Percentiles rank a stretch among this genome's conserved stretches.
Conservation (phyloP, 2,113 vertebrate genomes). For the Mungos mungo region DNA sequence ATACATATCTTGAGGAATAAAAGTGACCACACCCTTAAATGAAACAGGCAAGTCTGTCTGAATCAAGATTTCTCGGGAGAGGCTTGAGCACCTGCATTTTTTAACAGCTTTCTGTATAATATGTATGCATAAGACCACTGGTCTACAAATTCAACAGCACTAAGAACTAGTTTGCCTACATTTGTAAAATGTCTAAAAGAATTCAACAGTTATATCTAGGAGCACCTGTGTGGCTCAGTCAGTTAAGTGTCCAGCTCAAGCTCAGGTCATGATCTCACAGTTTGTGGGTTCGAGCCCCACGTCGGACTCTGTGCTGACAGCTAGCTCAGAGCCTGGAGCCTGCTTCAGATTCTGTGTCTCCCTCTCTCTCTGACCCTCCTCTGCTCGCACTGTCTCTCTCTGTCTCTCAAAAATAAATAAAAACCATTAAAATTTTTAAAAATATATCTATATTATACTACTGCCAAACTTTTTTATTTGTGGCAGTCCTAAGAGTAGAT, state of each 20-base stretch:
- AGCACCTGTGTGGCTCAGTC: too few relatives aligned
- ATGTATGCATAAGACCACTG: neutral
- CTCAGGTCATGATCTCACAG: too few relatives aligned
- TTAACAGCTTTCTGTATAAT: neutral
- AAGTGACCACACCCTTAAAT: slow-evolving; percentile 2
- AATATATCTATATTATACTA: slow-evolving; percentile 11
- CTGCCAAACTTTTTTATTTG: neutral
- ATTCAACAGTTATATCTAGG: neutral
- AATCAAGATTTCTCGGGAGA: neutral
- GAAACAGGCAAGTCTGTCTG: neutral
- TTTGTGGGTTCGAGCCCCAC: too few relatives aligned
- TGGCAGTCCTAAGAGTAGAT: neutral
- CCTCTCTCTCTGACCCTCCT: too few relatives aligned
- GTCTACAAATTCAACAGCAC: neutral
- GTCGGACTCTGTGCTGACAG: too few relatives aligned
- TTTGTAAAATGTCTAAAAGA: neutral
- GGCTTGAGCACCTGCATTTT: neutral
- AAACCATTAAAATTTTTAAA: neutral
- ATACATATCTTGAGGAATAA: neutral
- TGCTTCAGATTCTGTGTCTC: too few relatives aligned
- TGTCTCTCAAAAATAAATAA: too few relatives aligned
- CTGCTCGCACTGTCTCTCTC: too few relatives aligned
- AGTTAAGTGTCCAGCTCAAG: too few relatives aligned
- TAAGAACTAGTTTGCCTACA: neutral
- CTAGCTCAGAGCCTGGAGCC: too few relatives aligned